A percentile compares a stretch with the other conserved stretches of the same genome.
Conservation (phyloP, 1,140 invertebrate genomes). For the Theocolax elegans region DNA sequence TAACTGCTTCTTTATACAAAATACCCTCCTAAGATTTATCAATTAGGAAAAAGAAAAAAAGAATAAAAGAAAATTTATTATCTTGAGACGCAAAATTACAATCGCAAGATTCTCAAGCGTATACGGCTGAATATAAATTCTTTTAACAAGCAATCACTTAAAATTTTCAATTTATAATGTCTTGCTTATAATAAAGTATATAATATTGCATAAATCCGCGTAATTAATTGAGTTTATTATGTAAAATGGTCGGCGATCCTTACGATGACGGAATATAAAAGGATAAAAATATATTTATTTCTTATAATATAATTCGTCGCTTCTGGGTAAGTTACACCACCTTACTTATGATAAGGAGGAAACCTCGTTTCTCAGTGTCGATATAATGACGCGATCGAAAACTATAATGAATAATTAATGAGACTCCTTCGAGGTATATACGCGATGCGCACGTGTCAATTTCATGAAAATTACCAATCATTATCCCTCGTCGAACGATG, state of each 20-base stretch:
- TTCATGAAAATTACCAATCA: constrained; percentile 29
- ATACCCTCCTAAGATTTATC: too few species aligned
- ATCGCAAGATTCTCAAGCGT: too few species aligned
- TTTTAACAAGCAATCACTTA: constrained; percentile 12
- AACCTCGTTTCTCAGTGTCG: not conserved
- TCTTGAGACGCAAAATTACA: too few species aligned
- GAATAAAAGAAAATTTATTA: too few species aligned
- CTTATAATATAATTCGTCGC: not conserved
- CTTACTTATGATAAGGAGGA: constrained; percentile 31
- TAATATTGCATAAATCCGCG: constrained; percentile 6
- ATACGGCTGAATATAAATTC: too few species aligned
- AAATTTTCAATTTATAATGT: not conserved
- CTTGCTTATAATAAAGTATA: not conserved
- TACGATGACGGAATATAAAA: not conserved
- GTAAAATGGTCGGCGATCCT: not conserved
- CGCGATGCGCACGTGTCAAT: constrained; percentile 20
- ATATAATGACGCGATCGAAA: constrained; percentile 3
- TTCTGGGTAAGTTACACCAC: not conserved
- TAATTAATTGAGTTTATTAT: constrained; percentile 20
- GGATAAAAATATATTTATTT: not conserved
- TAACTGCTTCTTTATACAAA: too few species aligned
- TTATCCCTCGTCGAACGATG: not conserved
- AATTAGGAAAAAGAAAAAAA: too few species aligned
- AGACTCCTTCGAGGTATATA: not conserved
- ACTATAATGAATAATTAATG: constrained; percentile 37